phyloP scores from a whole-genome alignment of 1,140 invertebrate genomes.

The Zaprionus capensis region DNA sequence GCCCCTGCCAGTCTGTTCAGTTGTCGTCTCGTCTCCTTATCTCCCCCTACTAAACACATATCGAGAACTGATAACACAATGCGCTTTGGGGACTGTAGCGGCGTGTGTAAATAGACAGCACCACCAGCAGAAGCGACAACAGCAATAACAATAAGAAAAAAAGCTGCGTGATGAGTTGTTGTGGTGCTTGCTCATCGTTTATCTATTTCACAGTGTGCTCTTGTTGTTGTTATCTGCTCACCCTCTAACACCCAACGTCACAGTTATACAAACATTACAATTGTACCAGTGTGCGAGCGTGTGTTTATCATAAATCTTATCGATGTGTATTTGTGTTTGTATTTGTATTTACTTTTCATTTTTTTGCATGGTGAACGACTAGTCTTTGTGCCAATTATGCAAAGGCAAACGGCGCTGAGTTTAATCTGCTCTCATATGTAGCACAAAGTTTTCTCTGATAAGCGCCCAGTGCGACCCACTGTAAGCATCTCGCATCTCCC shows the following conservation, averaged over 20 bases:
- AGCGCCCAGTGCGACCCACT: neutral
- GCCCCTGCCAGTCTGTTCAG: slow-evolving; percentile 32
- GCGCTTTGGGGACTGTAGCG: slow-evolving; percentile 32
- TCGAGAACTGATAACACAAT: slow-evolving; percentile 47
- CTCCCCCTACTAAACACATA: slow-evolving; percentile 12
- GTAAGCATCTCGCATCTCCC: neutral
- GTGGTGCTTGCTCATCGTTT: slow-evolving; percentile 36
- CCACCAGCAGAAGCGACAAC: slow-evolving; percentile 10
- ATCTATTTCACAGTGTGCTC: slow-evolving; percentile 45
- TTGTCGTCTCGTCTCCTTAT: slow-evolving; percentile 59
- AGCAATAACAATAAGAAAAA: slow-evolving; percentile 23
- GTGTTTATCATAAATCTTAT: slow-evolving; percentile 55
- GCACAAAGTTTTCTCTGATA: neutral
- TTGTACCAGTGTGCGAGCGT: slow-evolving; percentile 21
- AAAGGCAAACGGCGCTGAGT: slow-evolving; percentile 1
- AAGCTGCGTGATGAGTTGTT: slow-evolving; percentile 16
- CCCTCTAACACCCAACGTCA: slow-evolving; percentile 23
- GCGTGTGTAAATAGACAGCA: slow-evolving; percentile 34
- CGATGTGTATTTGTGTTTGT: slow-evolving; percentile 24
- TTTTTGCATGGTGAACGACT: slow-evolving; percentile 26
- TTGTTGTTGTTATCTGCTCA: slow-evolving; percentile 38
- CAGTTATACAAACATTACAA: slow-evolving; percentile 49
- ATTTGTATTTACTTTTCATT: slow-evolving; percentile 6
- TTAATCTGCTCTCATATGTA: neutral
- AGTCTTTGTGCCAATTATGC: slow-evolving; percentile 46